Percentiles rank a stretch among this genome's conserved stretches.
phyloP scores from a whole-genome alignment of 2,888 invertebrate species.

The Macrosoma leucophasiata region DNA sequence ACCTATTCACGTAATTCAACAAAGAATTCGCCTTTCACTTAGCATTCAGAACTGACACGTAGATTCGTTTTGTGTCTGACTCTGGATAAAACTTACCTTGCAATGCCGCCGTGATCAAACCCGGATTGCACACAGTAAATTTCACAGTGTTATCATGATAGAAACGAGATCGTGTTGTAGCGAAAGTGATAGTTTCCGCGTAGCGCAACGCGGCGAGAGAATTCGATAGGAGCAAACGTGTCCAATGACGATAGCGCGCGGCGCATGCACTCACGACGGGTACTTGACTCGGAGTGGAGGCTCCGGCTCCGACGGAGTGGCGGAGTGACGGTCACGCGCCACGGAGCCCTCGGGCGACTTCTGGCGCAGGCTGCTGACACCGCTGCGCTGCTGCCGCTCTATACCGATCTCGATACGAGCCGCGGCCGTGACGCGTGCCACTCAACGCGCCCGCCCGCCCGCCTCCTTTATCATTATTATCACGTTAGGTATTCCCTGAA shows the following conservation, averaged over 20 bases:
- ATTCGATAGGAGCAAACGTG: conserved; percentile 39
- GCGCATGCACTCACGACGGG: conserved; percentile 52
- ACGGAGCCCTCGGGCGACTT: background rate
- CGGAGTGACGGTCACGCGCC: no score
- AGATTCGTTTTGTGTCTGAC: conserved; percentile 54
- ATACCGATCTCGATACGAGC: background rate
- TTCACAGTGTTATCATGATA: conserved; percentile 54
- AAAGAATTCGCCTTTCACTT: conserved; percentile 72
- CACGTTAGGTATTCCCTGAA: no score
- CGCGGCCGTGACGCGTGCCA: conserved; percentile 3
- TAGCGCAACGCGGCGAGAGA: conserved; percentile 32
- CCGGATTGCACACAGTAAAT: conserved; percentile 41
- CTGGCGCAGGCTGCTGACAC: no score
- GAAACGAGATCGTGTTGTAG: conserved; percentile 36
- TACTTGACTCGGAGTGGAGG: conserved; percentile 44
- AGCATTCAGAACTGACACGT: conserved; percentile 68
- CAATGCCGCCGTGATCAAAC: conserved; percentile 37
- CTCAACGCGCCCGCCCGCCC: conserved; percentile 17
- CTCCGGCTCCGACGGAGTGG: no score
- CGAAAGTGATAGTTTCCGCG: conserved; percentile 58
- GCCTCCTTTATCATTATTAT: no score
- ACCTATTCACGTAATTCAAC: conserved; percentile 50
- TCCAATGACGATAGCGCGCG: conserved; percentile 32
- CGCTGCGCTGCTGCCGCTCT: background rate
- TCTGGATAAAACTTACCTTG: conserved; percentile 50